phyloP scores from a whole-genome alignment of 2,113 vertebrate species.

The Brachyhypopomus gauderio region DNA sequence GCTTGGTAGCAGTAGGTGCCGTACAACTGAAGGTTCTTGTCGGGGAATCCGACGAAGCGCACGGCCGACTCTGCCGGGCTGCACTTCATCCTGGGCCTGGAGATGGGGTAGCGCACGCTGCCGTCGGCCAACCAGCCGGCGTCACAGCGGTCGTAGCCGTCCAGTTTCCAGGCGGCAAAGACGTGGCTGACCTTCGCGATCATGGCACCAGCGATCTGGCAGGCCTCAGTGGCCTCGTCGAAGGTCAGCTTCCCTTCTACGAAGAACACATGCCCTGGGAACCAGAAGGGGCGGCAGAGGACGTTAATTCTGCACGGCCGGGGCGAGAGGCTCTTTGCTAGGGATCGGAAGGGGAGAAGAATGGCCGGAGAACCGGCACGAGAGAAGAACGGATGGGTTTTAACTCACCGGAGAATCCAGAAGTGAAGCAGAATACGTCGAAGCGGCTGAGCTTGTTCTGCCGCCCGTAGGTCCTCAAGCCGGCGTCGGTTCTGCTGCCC shows the following conservation, averaged over 20 bases:
- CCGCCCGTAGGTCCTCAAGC: conserved; percentile 88
- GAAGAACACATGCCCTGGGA: conserved; percentile 87
- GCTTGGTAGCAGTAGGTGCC: conserved; percentile 92
- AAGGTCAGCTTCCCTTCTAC: conserved; percentile 88
- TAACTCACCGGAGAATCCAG: conserved; percentile 80
- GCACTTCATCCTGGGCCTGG: conserved; percentile 89
- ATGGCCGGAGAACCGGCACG: background rate
- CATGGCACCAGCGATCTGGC: conserved; percentile 81
- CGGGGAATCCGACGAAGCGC: conserved; percentile 88
- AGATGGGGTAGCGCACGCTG: conserved; percentile 95
- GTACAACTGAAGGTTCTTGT: conserved; percentile 88
- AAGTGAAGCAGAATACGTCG: conserved; percentile 91
- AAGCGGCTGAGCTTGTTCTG: conserved; percentile 83
- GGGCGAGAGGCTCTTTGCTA: background rate
- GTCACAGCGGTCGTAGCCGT: conserved; percentile 91
- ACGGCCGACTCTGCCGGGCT: conserved; percentile 91
- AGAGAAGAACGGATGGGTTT: background rate
- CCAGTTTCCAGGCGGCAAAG: conserved; percentile 90
- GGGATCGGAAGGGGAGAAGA: background rate
- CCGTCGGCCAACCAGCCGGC: conserved; percentile 94
- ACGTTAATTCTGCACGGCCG: background rate
- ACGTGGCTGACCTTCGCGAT: conserved; percentile 95
- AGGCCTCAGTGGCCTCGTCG: conserved; percentile 85
- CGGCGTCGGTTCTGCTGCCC: conserved; percentile 79
- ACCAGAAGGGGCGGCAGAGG: background rate